These are phyloP conservation scores for Lapara coniferarum DNA, from an alignment of 2,888 invertebrate genomes.

Conservation along the genomic window DNA sequence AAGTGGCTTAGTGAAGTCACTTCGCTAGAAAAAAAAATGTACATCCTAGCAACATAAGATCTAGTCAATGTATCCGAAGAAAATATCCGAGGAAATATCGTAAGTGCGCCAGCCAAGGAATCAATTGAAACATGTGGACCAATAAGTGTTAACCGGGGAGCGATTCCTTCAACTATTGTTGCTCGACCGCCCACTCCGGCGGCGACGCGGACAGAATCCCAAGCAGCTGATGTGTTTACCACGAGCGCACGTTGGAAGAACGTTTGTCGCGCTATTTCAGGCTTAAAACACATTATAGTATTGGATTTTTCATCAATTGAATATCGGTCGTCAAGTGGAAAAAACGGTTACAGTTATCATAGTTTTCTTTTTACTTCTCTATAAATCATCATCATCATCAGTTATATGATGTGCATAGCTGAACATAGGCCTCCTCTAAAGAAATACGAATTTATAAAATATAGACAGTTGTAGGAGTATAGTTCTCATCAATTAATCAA, in stretches of 20 bases:
- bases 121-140: conserved; percentile 75
- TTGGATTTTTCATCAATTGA: background rate
- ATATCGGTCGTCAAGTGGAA: background rate
- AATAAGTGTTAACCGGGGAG: conserved; percentile 73
- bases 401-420: too few species aligned
- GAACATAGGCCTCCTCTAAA: too few species aligned
- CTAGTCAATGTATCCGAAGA: background rate
- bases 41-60: background rate
- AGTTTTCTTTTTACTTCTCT: too few species aligned
- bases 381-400: too few species aligned
- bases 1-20: too few species aligned
- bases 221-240: conserved; percentile 53
- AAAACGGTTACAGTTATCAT: too few species aligned
- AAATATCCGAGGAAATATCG: conserved; percentile 17
- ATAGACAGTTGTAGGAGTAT: too few species aligned
- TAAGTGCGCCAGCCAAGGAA: conserved; percentile 48
- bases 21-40: background rate
- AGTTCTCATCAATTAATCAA: too few species aligned
- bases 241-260: conserved; percentile 30
- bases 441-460: too few species aligned
- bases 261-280: conserved; percentile 32
- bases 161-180: conserved; percentile 68
- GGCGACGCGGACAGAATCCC: conserved; percentile 61
- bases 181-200: conserved; percentile 63
- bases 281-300: conserved; percentile 21